Evolutionary conservation across 2,113 vertebrate genomes (phyloP).

Genomic region (Macaca nemestrina): DNA sequence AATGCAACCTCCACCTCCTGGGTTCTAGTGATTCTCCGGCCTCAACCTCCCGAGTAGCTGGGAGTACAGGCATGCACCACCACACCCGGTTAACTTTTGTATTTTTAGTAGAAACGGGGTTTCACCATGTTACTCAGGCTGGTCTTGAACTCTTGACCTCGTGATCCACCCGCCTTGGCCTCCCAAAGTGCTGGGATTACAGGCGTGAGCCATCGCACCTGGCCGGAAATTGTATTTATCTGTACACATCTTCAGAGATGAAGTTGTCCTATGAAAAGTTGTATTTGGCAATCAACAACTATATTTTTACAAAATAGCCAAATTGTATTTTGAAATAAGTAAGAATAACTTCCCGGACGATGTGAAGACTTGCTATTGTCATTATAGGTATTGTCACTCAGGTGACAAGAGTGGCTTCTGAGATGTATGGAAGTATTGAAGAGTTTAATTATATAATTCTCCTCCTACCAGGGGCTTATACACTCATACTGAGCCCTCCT

Average conservation of each 20-base stretch:
- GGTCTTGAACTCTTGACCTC: no score
- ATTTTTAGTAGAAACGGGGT: no score
- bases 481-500: not conserved
- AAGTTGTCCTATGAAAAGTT: not conserved
- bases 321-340: conserved; percentile 35
- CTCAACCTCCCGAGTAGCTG: no score
- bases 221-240: not conserved
- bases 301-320: not conserved
- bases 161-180: no score
- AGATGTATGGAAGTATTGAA: not conserved
- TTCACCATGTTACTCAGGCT: no score
- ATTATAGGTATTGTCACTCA: not conserved
- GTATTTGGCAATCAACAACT: not conserved
- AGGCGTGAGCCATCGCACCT: no score
- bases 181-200: no score
- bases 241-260: conserved; percentile 44
- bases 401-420: not conserved
- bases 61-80: no score
- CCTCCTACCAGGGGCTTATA: not conserved
- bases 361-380: not conserved
- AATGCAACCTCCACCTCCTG: no score
- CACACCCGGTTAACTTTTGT: no score
- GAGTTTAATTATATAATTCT: not conserved
- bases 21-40: no score
- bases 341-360: not conserved